Conservation (phyloP, 2,113 vertebrate genomes). For the Sinocyclocheilus rhinocerous region DNA sequence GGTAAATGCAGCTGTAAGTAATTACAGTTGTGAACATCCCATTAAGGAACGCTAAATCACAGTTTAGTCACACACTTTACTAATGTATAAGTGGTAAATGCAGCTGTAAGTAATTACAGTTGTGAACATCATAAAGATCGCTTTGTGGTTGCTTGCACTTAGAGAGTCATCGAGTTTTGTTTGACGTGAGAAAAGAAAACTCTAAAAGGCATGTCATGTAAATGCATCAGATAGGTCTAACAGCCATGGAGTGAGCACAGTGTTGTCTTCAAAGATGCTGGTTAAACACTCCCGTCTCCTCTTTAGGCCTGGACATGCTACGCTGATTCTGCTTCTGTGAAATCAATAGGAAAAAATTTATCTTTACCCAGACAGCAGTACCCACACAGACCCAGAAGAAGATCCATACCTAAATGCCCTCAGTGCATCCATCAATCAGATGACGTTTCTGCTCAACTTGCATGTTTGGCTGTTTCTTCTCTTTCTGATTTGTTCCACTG, state of each 20-base stretch:
- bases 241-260: neutral
- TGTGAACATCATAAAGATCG: neutral
- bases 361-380: conserved; percentile 17
- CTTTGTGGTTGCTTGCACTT: neutral
- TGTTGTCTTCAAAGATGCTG: neutral
- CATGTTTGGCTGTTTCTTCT: neutral
- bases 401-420: conserved; percentile 16
- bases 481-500: neutral
- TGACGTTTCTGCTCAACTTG: neutral
- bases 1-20: conserved; percentile 27
- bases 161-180: neutral
- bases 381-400: neutral
- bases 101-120: conserved; percentile 18
- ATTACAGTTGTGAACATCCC: neutral
- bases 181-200: conserved; percentile 2
- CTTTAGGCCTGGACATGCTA: conserved; percentile 3
- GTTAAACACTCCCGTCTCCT: neutral
- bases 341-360: conserved; percentile 7
- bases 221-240: neutral
- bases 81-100: conserved; percentile 24
- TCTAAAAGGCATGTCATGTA: conserved; percentile 1
- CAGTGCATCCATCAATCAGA: neutral
- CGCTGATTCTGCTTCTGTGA: neutral
- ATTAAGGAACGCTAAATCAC: too few relatives aligned
- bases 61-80: conserved; percentile 3